Base-by-base conservation (phyloP, 2,888 invertebrate species). In the Pristionchus japonicus region DNA sequence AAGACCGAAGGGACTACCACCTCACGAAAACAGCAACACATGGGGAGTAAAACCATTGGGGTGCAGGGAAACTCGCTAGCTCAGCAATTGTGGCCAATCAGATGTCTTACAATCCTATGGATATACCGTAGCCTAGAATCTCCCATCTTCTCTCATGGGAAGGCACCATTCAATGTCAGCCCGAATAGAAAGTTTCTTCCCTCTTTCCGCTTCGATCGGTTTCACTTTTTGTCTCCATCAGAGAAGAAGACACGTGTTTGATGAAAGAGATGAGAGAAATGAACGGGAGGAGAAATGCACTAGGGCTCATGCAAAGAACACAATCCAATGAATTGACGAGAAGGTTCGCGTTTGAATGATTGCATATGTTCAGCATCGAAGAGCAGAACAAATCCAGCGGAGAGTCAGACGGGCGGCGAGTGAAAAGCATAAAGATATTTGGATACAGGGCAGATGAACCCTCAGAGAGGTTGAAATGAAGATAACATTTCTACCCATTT, bases 161-260 rank as follows among this genome's bases (percentile, higher is more conserved):
- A 27, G 61, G 61, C 61, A 61, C n/a, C 61, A 52, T 61, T 27
- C 61, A n/a, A n/a, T n/a, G n/a, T n/a, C n/a, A 27, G 61, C 27
- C 61, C 15, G 70, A 70, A 70, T 70, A 20, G 17, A 31, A 1
- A 31, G 70, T 70, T 37, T 70, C 70, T 37, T 70, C 70, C 17
- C n/a, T 7, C 70, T 37, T 70, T 70, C 70, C 70, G 70, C 70
- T 37, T 70, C 70, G 70, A 70, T 70, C 37, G 37, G 70, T 70
- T 27, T 37, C 70, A 37, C 70, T 70, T 70, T 70, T 70, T 70
- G 70, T 70, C 34, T 70, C 31, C 31, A 4, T 70, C 70, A 70
- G 61, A 61, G 61, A 61, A 61, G 61, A 61, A 61, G 34, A 70
- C 70, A 70, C 70, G 84, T 43, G 84, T 43, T 37, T 43, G 84